Evolutionary conservation across 2,797 vertebrate species (phyloP).

Genomic region (Leptatherina wallacei): DNA sequence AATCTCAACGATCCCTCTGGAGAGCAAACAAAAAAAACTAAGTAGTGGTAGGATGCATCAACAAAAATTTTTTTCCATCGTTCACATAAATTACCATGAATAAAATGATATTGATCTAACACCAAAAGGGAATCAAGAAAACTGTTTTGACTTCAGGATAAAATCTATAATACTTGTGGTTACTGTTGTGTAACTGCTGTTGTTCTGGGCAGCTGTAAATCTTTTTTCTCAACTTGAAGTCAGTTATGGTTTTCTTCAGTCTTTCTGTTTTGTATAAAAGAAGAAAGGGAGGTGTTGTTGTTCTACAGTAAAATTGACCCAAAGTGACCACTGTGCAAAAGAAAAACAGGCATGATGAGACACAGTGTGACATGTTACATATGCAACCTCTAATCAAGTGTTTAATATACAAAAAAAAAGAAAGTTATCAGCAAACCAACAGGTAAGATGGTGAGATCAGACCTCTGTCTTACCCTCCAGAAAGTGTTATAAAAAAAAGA

Average conservation of each 20-base stretch:
- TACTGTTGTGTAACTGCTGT: neutral
- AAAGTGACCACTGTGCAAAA: neutral
- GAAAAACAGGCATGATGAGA: neutral
- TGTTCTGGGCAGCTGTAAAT: no score
- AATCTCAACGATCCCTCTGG: slow-evolving; percentile 26
- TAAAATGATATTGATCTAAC: neutral
- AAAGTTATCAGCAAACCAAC: neutral
- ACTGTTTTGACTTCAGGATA: neutral
- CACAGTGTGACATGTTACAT: neutral
- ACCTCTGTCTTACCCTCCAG: neutral
- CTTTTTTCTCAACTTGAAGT: neutral
- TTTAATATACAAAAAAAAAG: neutral
- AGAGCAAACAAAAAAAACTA: slow-evolving; percentile 8
- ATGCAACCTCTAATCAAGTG: neutral
- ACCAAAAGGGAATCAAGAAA: slow-evolving; percentile 2
- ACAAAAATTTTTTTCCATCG: slow-evolving; percentile 3
- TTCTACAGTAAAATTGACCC: neutral
- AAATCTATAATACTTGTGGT: neutral
- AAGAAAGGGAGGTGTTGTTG: neutral
- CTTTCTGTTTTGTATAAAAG: neutral
- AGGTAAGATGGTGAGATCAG: neutral
- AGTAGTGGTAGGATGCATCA: neutral
- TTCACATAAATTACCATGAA: neutral
- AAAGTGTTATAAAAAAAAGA: neutral
- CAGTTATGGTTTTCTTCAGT: neutral